A percentile compares a stretch with the other conserved stretches of the same genome.
Conservation (phyloP, 2,113 vertebrate species). For the Pagrus major region DNA sequence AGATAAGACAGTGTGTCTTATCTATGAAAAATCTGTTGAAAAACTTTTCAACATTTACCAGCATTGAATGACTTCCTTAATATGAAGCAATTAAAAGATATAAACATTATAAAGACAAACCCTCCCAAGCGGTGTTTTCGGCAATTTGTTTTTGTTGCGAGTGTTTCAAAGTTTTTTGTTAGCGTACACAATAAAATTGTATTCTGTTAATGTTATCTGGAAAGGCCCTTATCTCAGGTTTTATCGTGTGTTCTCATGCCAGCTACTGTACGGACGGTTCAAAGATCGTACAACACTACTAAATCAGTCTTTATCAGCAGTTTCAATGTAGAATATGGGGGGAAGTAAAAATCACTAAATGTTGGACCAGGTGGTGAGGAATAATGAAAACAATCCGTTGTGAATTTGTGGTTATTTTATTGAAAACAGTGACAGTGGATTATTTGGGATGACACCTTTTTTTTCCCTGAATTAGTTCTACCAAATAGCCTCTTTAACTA, state of each 20-base stretch:
- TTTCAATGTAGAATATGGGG: neutral
- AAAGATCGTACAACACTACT: neutral
- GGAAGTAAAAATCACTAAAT: neutral
- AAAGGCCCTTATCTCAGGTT: neutral
- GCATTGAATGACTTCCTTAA: neutral
- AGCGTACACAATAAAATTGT: too few species aligned
- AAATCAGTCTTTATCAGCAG: neutral
- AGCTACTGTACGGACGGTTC: neutral
- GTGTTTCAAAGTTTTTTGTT: too few species aligned
- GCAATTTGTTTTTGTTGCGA: too few species aligned
- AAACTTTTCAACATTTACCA: neutral
- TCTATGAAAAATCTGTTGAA: too few species aligned
- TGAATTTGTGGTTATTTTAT: slow-evolving; percentile 73
- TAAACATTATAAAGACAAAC: neutral
- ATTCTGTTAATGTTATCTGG: neutral
- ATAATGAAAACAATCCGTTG: neutral
- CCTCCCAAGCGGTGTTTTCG: too few species aligned
- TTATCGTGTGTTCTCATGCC: neutral
- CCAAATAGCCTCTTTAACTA: slow-evolving; percentile 68
- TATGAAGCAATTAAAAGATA: neutral
- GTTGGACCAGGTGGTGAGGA: neutral
- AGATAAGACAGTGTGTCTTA: too few species aligned
- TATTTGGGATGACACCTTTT: slow-evolving; percentile 65
- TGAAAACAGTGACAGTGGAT: slow-evolving; percentile 78
- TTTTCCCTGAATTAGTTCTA: slow-evolving; percentile 81